Evolutionary conservation across 2,113 vertebrate species (phyloP).

Genomic region (Cynoglossus semilaevis): DNA sequence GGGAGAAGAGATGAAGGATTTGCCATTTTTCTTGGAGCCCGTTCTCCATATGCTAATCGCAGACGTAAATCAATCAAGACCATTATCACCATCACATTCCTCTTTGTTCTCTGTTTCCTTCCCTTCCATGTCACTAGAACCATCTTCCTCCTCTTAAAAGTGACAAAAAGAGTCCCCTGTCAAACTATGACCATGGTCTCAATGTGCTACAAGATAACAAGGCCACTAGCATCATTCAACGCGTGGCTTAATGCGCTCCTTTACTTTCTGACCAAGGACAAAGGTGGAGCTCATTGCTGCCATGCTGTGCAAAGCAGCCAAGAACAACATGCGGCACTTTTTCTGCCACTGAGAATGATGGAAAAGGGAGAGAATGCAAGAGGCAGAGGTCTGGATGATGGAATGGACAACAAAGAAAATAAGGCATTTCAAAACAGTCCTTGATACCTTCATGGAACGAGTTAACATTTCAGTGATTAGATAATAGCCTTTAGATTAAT

Average conservation of each 20-base stretch:
- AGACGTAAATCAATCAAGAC: conserved; percentile 82
- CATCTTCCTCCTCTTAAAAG: conserved; percentile 78
- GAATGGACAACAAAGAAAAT: conserved; percentile 46
- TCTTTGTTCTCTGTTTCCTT: conserved; percentile 82
- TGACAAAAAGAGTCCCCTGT: conserved; percentile 71
- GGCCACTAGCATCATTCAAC: conserved; percentile 81
- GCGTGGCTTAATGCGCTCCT: conserved; percentile 83
- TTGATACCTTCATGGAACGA: conserved; percentile 4
- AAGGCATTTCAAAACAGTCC: conserved; percentile 39
- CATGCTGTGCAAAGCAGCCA: conserved; percentile 37
- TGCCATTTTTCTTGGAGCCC: conserved; percentile 59
- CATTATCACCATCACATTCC: conserved; percentile 81
- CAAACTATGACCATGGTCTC: conserved; percentile 78
- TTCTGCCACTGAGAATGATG: conserved; percentile 66
- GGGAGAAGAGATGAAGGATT: conserved; percentile 37
- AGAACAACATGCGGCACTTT: conserved; percentile 50
- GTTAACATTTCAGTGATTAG: too few relatives aligned
- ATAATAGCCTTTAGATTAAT: too few relatives aligned
- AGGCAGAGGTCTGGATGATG: conserved; percentile 40
- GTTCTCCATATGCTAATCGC: conserved; percentile 72
- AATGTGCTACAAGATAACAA: conserved; percentile 83
- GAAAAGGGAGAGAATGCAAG: conserved; percentile 60
- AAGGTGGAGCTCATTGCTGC: conserved; percentile 69
- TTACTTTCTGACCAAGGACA: conserved; percentile 83
- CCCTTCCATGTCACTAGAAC: conserved; percentile 83